Evolutionary conservation across 1,140 invertebrate species (phyloP), one percentile per base, ranked within the genome.

Genomic region (Epicauta chinensis): DNA sequence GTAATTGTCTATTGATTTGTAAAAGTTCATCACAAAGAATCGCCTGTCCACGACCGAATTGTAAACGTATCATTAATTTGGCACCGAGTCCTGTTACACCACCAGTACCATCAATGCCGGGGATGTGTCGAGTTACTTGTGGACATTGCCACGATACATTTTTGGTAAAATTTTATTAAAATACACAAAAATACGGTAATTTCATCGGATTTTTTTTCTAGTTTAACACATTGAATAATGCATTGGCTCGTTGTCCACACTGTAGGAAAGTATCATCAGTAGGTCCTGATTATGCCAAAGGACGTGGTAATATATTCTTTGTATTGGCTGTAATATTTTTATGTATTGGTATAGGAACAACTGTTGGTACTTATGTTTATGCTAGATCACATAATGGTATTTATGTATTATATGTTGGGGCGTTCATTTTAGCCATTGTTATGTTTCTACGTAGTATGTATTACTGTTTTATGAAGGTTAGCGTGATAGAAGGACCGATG

Each of bases 1-100:
- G 97, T 78, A 97, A 98, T 71, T 99, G 96, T 75, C 77, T 99
- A 55, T 77, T 99, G 36, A 97, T 99, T 62, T 99, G 97, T 76
- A 96, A 97, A 73, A 93, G 88, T 59, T 91, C 89, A 17, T 96
- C 94, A 30, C 90, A 93, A 70, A 82, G 93, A 54, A 98, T 99
- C 63, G 94, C 95, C 51, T 99, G 97, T 74, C 97, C 97, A 13
- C 80, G 96, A 64, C 84, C 86, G 56, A 92, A 97, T 74, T 97
- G 94, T 73, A 96, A 95, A 75, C 81, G 93, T 61, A 96, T 98
- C 53, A 97, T 98, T 53, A 97, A 95, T 73, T 79, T 98, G 57
- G 88, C 92, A 11, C 89, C 91, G 12, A 89, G 85, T 65, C 90
- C 90, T 31, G 87, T 91, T 12, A 91, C 89, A 17, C 89, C 89